Conservation (phyloP, 2,888 invertebrate genomes). For the Ceraclea dissimilis region DNA sequence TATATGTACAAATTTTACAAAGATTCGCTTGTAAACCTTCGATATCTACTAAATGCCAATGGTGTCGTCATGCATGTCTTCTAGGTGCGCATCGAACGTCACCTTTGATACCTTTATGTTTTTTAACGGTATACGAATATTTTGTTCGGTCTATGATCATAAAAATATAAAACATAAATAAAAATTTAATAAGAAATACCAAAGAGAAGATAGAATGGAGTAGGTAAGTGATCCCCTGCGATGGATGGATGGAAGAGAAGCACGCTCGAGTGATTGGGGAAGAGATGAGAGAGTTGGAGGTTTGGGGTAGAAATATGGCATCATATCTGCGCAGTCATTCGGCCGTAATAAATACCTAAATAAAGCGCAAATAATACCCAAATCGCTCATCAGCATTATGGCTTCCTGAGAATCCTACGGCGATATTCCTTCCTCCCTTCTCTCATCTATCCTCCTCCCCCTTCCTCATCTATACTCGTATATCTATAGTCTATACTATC, state of each 20-base stretch:
- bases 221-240: background rate
- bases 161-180: too few species aligned
- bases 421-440: slow-evolving; percentile 29
- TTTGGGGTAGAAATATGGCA: slow-evolving; percentile 28
- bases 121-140: too few species aligned
- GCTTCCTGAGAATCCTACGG: slow-evolving; percentile 30
- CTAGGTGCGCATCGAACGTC: too few species aligned
- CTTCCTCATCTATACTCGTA: too few species aligned
- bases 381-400: slow-evolving; percentile 48
- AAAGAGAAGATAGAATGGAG: too few species aligned
- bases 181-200: slow-evolving; percentile 10
- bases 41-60: too few species aligned
- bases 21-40: too few species aligned
- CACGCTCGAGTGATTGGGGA: slow-evolving; percentile 11
- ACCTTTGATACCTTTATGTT: too few species aligned
- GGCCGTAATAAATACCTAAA: slow-evolving; percentile 56
- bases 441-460: slow-evolving; percentile 4
- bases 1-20: too few species aligned
- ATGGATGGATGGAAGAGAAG: background rate
- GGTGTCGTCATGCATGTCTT: too few species aligned
- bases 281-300: background rate
- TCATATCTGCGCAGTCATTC: slow-evolving; percentile 51
- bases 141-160: too few species aligned
- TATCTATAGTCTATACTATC: too few species aligned
- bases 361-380: slow-evolving; percentile 62